These are phyloP conservation scores for Orthonevra nobilis DNA, from an alignment of 2,888 invertebrate species.

Conservation along the genomic window DNA sequence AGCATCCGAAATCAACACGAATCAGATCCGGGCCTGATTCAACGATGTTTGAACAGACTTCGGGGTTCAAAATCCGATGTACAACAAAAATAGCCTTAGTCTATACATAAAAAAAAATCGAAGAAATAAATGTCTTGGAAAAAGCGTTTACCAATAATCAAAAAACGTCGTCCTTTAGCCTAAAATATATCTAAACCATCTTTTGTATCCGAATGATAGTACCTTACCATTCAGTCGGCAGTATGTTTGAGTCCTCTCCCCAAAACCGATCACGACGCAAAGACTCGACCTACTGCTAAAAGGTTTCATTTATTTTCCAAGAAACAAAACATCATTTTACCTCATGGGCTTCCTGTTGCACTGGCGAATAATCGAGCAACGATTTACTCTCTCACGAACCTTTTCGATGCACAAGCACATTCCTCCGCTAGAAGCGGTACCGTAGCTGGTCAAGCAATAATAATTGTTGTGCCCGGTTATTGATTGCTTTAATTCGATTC, in stretches of 20 bases:
- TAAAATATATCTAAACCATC: too few species aligned
- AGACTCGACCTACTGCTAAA: constrained; percentile 62
- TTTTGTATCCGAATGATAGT: constrained; percentile 7
- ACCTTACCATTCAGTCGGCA: constrained; percentile 39
- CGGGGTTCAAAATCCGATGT: too few species aligned
- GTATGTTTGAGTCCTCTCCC: constrained; percentile 47
- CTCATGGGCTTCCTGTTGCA: constrained; percentile 58
- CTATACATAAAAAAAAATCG: too few species aligned
- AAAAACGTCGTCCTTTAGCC: too few species aligned
- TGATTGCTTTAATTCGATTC: constrained; percentile 68
- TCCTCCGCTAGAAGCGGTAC: constrained; percentile 47
- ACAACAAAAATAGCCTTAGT: too few species aligned
- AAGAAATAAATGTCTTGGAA: too few species aligned
- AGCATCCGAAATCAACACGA: too few species aligned
- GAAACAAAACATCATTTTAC: constrained; percentile 16
- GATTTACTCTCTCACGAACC: constrained; percentile 40
- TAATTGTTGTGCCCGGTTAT: constrained; percentile 67
- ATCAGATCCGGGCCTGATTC: too few species aligned
- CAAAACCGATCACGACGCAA: constrained; percentile 35
- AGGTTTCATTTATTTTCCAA: constrained; percentile 32
- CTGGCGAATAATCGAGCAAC: too few species aligned
- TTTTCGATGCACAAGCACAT: constrained; percentile 16
- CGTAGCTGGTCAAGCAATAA: constrained; percentile 41
- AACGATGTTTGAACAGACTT: too few species aligned
- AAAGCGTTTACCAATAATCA: too few species aligned